Conservation (phyloP, 2,113 vertebrate genomes). For the Budorcas taxicolor region DNA sequence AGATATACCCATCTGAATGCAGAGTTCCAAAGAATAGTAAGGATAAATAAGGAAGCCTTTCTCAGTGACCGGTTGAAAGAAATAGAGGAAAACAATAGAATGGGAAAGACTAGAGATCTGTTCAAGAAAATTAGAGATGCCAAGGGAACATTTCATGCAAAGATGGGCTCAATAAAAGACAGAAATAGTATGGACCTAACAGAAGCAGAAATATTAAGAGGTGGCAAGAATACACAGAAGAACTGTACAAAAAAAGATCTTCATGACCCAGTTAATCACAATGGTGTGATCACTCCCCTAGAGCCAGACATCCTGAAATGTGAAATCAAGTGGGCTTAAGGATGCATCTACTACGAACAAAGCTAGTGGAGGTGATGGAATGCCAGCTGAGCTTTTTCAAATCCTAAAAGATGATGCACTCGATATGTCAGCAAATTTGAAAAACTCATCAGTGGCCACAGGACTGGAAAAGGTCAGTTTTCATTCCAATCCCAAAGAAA, state of each 20-base stretch:
- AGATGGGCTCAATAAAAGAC: background rate
- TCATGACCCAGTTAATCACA: background rate
- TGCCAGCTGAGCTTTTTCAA: background rate
- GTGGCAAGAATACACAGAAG: background rate
- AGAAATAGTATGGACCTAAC: background rate
- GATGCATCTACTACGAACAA: background rate
- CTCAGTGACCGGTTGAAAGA: background rate
- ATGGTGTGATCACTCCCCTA: background rate
- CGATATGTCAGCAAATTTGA: background rate
- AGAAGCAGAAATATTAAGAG: background rate
- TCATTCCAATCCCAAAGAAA: background rate
- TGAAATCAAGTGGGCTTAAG: background rate
- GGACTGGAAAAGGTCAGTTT: background rate
- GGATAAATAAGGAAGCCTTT: background rate
- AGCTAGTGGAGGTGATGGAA: background rate
- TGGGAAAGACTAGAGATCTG: background rate
- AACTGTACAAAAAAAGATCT: background rate
- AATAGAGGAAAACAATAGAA: no score
- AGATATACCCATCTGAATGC: background rate
- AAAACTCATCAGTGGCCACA: background rate
- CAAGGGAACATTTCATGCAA: background rate
- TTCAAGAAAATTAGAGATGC: background rate
- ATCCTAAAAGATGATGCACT: background rate
- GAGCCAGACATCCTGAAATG: background rate
- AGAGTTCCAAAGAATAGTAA: background rate